These are phyloP conservation scores for Actinostola sp. DNA, from an alignment of 92 coral and sea anemone species.

Conservation along the genomic window DNA sequence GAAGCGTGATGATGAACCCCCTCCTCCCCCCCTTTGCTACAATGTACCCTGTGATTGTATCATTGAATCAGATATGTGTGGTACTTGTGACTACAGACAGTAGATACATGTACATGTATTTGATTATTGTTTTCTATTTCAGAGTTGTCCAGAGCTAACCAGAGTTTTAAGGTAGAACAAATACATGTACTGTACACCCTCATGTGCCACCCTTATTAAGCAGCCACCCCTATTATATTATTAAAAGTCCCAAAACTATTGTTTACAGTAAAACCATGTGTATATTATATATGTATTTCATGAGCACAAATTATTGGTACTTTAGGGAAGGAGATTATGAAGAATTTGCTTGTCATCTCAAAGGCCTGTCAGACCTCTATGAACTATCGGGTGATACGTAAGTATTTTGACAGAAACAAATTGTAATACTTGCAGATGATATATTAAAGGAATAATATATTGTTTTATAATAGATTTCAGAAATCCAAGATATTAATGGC, in stretches of 20 bases:
- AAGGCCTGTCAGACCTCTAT: conserved; percentile 90
- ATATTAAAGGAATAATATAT: not conserved
- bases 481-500: conserved; percentile 90
- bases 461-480: conserved; percentile 69
- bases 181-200: not conserved
- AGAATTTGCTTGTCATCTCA: conserved; percentile 84
- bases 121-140: conserved; percentile 2
- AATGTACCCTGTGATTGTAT: too few species aligned
- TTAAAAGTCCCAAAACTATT: too few species aligned
- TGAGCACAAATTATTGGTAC: not conserved
- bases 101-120: conserved; percentile 35
- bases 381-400: conserved; percentile 91
- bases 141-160: conserved; percentile 95
- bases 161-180: conserved; percentile 74
- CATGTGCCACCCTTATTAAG: too few species aligned
- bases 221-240: too few species aligned
- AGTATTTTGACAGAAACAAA: conserved; percentile 23
- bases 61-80: too few species aligned
- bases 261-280: too few species aligned
- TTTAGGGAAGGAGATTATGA: conserved; percentile 88
- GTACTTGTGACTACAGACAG: too few species aligned
- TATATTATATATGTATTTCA: too few species aligned
- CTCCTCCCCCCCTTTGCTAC: too few species aligned
- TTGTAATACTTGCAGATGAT: not conserved
- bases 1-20: too few species aligned